Base-by-base conservation (phyloP, 2,797 vertebrate species). In the Oceanodroma leucorhoa region DNA sequence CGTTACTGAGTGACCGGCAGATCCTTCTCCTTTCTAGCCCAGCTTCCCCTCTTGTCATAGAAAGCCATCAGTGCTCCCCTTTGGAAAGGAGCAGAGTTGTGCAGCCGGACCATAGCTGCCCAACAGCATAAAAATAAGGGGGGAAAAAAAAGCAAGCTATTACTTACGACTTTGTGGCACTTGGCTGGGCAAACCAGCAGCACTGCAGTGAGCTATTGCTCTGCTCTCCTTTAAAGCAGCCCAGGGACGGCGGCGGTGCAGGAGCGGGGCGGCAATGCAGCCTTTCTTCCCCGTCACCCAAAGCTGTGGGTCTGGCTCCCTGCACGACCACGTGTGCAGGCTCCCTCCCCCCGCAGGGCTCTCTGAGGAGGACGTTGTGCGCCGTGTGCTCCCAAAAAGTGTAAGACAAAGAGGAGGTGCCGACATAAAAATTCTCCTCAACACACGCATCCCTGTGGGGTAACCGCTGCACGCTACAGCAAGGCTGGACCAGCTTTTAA, bases 181-280 rank as follows among this genome's bases (percentile, higher is more conserved):
- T 2, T 17, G 41, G 32, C 76, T 67, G 62, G 66, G 58, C 38
- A 50, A 58, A 43, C 4, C 86, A 58, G 38, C 40, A 29, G 45
- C 48, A 11, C 0, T 0, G 0, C 1, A 6, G 34, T 2, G 21
- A 73, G 48, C 22, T 18, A 2, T 2, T 5, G 64, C 60, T 61
- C 60, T 0, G 0, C 19, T 22, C n/a, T 32, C 32, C 69, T 32
- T 50, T 5, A 9, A 18, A 61, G 69, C 78, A 70, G 55, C 60
- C 36, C 27, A 14, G 30, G 50, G 46, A 21, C 0, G 2, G 54
- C 60, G 57, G 30, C 0, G 0, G 21, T 2, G 54, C 3, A 30
- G 58, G 41, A 88, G 45, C 7, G 0, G 0, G 38, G 15, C 1
- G 0, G n/a, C n/a, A 51, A 11, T 0, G 14, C 72, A 41, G 36